Conservation (phyloP, 2,797 vertebrate genomes). For the Spinibarbus caldwelli region DNA sequence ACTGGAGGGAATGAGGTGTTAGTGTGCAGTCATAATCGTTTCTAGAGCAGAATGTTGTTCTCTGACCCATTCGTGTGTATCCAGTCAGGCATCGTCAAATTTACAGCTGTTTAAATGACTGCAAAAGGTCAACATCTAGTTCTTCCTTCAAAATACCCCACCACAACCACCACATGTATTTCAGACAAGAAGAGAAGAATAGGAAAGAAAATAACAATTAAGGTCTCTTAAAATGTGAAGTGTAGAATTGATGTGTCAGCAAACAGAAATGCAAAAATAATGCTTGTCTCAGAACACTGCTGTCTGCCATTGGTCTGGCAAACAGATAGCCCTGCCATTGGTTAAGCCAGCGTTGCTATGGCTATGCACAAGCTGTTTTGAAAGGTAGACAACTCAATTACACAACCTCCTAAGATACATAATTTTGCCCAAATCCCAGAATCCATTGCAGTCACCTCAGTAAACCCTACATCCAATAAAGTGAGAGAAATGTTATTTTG, state of each 20-base stretch:
- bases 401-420: neutral
- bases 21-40: neutral
- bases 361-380: neutral
- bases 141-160: neutral
- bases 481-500: neutral
- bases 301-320: neutral
- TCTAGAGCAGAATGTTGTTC: slow-evolving; percentile 8
- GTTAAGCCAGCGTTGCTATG: neutral
- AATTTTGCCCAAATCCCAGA: neutral
- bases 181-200: neutral
- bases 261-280: neutral
- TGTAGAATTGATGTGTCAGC: neutral
- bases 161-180: too few species aligned
- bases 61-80: slow-evolving; percentile 26
- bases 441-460: neutral
- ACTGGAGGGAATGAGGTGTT: slow-evolving; percentile 11
- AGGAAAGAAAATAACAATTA: neutral
- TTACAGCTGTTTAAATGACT: slow-evolving; percentile 3
- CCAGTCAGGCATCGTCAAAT: slow-evolving; percentile 9
- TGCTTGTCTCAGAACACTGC: neutral
- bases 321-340: neutral
- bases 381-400: neutral
- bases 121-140: slow-evolving; percentile 11
- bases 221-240: neutral
- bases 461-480: neutral